phyloP scores from a whole-genome alignment of 1,140 invertebrate genomes.

The Meloidogyne exigua region DNA sequence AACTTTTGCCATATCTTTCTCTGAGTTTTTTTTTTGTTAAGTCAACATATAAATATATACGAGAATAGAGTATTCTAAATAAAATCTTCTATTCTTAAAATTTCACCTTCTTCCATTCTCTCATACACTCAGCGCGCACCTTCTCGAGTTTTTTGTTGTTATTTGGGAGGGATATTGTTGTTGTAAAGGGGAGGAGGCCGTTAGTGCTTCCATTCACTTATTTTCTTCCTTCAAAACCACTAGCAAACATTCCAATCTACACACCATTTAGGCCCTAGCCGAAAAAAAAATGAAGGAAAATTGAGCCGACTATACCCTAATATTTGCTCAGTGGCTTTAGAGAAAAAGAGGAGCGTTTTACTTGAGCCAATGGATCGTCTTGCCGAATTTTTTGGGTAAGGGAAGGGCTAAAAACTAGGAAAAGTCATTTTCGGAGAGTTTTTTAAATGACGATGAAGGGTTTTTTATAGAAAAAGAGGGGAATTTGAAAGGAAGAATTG shows the following conservation, averaged over 20 bases:
- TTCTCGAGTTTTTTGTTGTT: not conserved
- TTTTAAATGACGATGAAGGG: not conserved
- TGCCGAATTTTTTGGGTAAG: not conserved
- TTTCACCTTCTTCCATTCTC: conserved; percentile 1
- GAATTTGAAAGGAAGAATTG: too few species aligned
- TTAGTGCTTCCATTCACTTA: not conserved
- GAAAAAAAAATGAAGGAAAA: not conserved
- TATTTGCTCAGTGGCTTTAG: conserved; percentile 1
- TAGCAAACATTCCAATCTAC: not conserved
- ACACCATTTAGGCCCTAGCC: not conserved
- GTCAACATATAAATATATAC: not conserved
- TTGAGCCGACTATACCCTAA: not conserved
- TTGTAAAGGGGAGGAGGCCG: not conserved
- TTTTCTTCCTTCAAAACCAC: not conserved
- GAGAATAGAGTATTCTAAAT: not conserved
- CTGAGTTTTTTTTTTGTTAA: not conserved
- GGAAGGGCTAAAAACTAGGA: not conserved
- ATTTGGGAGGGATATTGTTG: too few species aligned
- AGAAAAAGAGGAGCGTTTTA: not conserved
- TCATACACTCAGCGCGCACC: not conserved
- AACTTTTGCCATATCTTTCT: not conserved
- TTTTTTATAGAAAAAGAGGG: not conserved
- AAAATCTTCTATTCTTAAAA: conserved; percentile 5
- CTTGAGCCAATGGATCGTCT: not conserved
- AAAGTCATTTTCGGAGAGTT: not conserved